Evolutionary conservation across 1,140 invertebrate genomes (phyloP), one percentile per base, ranked within the genome.

Genomic region (Drosophila sp.): DNA sequence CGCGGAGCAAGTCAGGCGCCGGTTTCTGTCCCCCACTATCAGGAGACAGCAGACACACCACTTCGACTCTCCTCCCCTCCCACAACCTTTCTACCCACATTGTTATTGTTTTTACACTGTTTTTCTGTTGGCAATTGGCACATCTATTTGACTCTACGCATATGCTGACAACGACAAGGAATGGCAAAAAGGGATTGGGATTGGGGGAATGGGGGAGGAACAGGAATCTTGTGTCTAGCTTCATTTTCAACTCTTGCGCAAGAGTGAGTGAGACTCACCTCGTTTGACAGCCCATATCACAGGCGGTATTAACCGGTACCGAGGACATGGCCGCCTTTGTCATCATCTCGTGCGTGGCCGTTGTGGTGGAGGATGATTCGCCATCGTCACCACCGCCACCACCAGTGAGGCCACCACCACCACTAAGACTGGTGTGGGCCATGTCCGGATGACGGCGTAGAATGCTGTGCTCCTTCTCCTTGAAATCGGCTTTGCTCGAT

Each of bases 221-320:
- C 23, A 25, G 44, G 23, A 50, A 50, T 17, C 44, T 50, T 50
- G 44, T 47, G 23, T 47, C 44, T 47, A 47, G 44, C 44, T 47
- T 25, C 44, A 23, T 47, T 23, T 47, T 6, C 44, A 47, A 44
- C 41, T 44, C 41, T 44, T 44, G 17, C n/a, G 41, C 41, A 44
- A 25, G 17, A 23, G 17, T 7, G 44, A 8, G 23, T 27, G 8
- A 76, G 8, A 76, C 77, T 73, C 67, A 92, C 91, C 91, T 90
- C 68, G 91, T 92, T 63, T 92, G 91, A 70, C 91, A 92, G 72
- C 91, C 91, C 91, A 92, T 92, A 70, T 92, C 91, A 70, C 91
- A 92, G 70, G 87, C 90, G 70, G 87, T 86, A 80, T 81, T 90
- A 47, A 80, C 70, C 64, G 77, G 81, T 25, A 71, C 80, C 33